A percentile compares a stretch with the other conserved stretches of the same genome.
These are phyloP conservation scores for Pao palembangensis DNA, from an alignment of 2,113 vertebrate species.

Conservation along the genomic window DNA sequence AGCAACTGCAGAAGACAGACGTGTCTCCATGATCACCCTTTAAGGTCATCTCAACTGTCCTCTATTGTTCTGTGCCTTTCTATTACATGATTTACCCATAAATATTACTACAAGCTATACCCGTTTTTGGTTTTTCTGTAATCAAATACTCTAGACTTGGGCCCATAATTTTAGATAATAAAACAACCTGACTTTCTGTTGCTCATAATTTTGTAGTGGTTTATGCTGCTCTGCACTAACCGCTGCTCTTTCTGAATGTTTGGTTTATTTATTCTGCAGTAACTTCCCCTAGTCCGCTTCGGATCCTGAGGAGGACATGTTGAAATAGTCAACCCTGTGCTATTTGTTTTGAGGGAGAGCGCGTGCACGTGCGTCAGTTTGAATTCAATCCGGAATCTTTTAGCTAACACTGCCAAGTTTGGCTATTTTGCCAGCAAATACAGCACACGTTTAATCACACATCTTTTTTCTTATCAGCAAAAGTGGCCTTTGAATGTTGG, in stretches of 20 bases:
- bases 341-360: conserved; percentile 62
- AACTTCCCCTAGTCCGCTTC: conserved; percentile 20
- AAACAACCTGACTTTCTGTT: too few species aligned
- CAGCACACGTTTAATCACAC: conserved; percentile 28
- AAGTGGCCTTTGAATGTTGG: conserved; percentile 31
- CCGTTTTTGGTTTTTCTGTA: too few species aligned
- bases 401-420: conserved; percentile 38
- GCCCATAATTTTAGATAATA: too few species aligned
- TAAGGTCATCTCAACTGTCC: conserved; percentile 3
- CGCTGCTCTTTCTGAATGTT: conserved; percentile 14
- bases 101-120: neutral
- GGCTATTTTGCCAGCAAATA: conserved; percentile 21
- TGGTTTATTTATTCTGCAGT: conserved; percentile 45
- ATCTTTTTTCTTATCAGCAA: conserved; percentile 29
- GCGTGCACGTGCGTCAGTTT: conserved; percentile 18
- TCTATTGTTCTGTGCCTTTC: too few species aligned
- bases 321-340: conserved; percentile 49
- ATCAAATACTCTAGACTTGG: too few species aligned
- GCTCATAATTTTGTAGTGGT: too few species aligned
- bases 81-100: neutral
- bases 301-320: conserved; percentile 49
- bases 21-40: conserved; percentile 1
- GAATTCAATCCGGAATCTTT: conserved; percentile 28
- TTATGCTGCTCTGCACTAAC: neutral
- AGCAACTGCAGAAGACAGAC: conserved; percentile 44